These are phyloP conservation scores for Dorcus hopei DNA, from an alignment of 2,888 invertebrate species.

Conservation along the genomic window DNA sequence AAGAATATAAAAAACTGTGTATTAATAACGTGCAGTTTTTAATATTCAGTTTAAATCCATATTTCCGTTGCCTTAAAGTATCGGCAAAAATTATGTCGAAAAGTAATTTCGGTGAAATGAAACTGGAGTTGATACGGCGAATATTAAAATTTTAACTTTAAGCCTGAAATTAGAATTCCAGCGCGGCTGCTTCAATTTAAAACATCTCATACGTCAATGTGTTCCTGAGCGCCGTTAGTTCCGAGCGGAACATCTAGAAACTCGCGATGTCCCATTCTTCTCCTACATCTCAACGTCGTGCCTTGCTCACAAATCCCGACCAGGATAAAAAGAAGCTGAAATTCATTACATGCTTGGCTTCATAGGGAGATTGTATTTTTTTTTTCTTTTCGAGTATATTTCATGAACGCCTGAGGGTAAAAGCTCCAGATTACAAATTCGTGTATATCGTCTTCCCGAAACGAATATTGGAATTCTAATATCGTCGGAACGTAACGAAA, in stretches of 20 bases:
- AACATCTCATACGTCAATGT: slow-evolving; percentile 22
- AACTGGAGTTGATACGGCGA: slow-evolving; percentile 34
- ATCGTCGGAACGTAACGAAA: too few species aligned
- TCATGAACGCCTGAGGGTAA: too few species aligned
- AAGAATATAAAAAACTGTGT: too few species aligned
- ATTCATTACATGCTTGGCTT: slow-evolving; percentile 50
- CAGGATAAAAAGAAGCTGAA: slow-evolving; percentile 41
- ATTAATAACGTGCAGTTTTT: too few species aligned
- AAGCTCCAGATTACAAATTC: too few species aligned
- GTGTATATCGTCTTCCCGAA: too few species aligned
- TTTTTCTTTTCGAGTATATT: slow-evolving; percentile 18
- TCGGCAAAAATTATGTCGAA: too few species aligned
- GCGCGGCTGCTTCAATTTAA: slow-evolving; percentile 19
- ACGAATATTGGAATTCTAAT: too few species aligned
- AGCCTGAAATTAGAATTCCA: slow-evolving; percentile 8
- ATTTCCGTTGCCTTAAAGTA: too few species aligned
- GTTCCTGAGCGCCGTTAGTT: slow-evolving; percentile 10
- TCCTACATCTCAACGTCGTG: slow-evolving; percentile 13
- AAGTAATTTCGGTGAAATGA: slow-evolving; percentile 3
- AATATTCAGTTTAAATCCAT: too few species aligned
- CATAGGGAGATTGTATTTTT: slow-evolving; percentile 49
- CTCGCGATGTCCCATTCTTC: slow-evolving; percentile 17
- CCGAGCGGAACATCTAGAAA: slow-evolving; percentile 17
- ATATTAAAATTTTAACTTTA: slow-evolving; percentile 41
- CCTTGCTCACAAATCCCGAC: slow-evolving; percentile 4